Conservation (phyloP, 2,797 vertebrate species). For the Brachyalestes nurse region DNA sequence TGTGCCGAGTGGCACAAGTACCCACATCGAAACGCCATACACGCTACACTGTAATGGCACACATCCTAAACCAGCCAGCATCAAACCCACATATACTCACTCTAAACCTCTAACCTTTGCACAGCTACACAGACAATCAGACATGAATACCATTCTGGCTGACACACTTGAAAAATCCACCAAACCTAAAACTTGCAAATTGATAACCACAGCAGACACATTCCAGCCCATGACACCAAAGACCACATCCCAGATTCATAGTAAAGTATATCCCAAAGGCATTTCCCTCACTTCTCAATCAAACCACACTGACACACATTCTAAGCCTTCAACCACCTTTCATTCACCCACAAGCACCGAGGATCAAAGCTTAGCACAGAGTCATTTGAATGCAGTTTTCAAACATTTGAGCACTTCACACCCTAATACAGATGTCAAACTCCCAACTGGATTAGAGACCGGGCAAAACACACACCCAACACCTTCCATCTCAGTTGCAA, state of each 20-base stretch:
- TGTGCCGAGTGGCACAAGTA: not conserved
- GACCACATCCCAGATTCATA: conserved; percentile 17
- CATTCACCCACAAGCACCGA: conserved; percentile 25
- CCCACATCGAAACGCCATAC: not conserved
- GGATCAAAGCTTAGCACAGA: conserved; percentile 38
- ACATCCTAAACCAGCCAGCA: not conserved
- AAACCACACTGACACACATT: conserved; percentile 42
- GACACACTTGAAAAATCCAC: no score
- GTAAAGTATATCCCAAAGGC: conserved; percentile 43
- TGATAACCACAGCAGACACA: not conserved
- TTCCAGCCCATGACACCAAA: conserved; percentile 35
- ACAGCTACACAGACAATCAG: not conserved
- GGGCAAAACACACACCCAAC: conserved; percentile 35
- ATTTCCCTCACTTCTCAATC: conserved; percentile 55
- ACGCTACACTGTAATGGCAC: not conserved
- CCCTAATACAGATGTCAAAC: conserved; percentile 27
- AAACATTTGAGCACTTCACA: conserved; percentile 31
- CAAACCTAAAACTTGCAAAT: conserved; percentile 15
- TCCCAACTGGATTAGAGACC: conserved; percentile 50
- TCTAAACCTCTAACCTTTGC: not conserved
- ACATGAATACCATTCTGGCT: not conserved
- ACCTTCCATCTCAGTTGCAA: conserved; percentile 41
- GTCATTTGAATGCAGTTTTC: conserved; percentile 34
- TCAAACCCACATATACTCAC: not conserved
- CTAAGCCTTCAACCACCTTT: conserved; percentile 19